These are phyloP conservation scores for Xiphydria camelus DNA, from an alignment of 2,888 invertebrate genomes.

Conservation along the genomic window DNA sequence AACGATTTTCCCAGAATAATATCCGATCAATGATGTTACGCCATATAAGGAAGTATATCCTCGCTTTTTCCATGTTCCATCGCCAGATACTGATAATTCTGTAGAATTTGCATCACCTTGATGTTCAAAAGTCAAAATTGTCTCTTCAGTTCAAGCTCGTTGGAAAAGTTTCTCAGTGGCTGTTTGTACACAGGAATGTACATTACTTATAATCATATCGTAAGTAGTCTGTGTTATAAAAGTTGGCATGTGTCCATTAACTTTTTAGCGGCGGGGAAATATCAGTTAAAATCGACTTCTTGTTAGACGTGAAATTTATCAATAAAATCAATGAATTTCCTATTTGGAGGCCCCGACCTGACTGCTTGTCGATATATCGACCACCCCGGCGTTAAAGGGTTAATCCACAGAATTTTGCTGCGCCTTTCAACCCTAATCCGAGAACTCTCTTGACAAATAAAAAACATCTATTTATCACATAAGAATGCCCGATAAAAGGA, in stretches of 20 bases:
- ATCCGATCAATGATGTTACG: no score
- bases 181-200: conserved; percentile 7
- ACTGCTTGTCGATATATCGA: no score
- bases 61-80: no score
- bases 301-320: no score
- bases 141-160: conserved; percentile 14
- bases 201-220: conserved; percentile 13
- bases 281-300: no score
- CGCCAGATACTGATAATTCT: not conserved
- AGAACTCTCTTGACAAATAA: conserved; percentile 1
- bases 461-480: not conserved
- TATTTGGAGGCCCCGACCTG: no score
- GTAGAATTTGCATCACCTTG: conserved; percentile 10
- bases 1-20: no score
- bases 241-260: conserved; percentile 16
- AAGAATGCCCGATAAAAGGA: not conserved
- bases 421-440: no score
- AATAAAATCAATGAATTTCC: no score
- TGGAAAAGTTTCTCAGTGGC: conserved; percentile 11
- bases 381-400: no score
- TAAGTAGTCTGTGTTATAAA: conserved; percentile 11
- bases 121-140: conserved; percentile 8
- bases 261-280: no score
- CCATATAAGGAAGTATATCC: no score
- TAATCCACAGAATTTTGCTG: conserved; percentile 2